Evolutionary conservation across 2,797 vertebrate species (phyloP), one percentile per base, ranked within the genome.

Genomic region (Alectoris magna): DNA sequence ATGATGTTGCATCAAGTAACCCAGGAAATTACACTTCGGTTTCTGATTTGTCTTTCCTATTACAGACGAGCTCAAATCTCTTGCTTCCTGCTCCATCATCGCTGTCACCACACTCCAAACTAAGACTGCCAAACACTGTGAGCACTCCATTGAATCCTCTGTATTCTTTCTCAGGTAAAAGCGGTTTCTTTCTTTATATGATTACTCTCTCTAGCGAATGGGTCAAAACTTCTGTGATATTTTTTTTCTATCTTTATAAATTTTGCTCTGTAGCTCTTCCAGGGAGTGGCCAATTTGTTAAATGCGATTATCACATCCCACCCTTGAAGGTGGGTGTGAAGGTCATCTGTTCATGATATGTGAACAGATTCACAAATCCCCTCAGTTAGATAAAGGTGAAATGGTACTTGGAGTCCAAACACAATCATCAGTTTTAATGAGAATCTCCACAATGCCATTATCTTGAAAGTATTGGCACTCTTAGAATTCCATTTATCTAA

Each of bases 101-200:
- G 11, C 97, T 98, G 87, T 98, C 98, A 38, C 98, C 98, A 27
- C 98, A 98, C 94, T 97, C 98, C 85, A 98, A 97, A 90, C 96
- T 98, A 88, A 98, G 97, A 78, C 93, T 98, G 77, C 95, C 98
- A 3, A 96, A 94, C 9, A 48, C 97, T 69, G 87, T 98, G 59
- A 96, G 96, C 4, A 23, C 98, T 90, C 98, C 98, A 53, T 95
- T 98, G 60, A 97, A 98, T 93, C 97, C 97, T 29, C 98, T 97
- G 70, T 96, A 97, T 71, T 96, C 96, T 92, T 91, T 95, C 81
- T 89, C 95, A 87, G 56, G 97, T 91, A 97, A 97, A 51, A 96
- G 91, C 9, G 97, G 99, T 95, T 89, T 77, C 56, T 82, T 91
- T 90, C 53, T 74, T 91, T 48, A 46, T 87, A 93, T 90, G 39